Conservation (phyloP, 53 echinoderm and acorn worm species). For the Antedon mediterranea region DNA sequence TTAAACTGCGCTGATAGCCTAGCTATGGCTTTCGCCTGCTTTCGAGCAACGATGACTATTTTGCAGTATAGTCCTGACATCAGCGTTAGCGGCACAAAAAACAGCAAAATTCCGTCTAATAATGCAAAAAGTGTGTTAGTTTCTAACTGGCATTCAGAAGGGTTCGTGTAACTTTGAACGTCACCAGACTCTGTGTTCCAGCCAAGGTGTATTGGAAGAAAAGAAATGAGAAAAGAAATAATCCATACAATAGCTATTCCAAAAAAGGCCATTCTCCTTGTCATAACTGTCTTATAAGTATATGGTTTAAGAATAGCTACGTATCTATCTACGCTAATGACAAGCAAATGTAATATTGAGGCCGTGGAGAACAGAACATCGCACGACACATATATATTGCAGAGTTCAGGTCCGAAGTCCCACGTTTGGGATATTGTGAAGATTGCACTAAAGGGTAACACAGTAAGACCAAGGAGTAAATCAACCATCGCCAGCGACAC, state of each 20-base stretch:
- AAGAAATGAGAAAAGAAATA: conserved; percentile 55
- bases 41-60: conserved; percentile 52
- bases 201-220: conserved; percentile 65
- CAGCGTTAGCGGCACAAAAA: conserved; percentile 54
- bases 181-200: conserved; percentile 52
- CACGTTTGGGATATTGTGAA: conserved; percentile 23
- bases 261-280: conserved; percentile 26
- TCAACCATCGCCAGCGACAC: conserved; percentile 73
- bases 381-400: conserved; percentile 79
- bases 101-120: conserved; percentile 65
- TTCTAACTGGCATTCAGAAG: conserved; percentile 24
- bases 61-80: conserved; percentile 60
- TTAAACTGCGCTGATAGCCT: conserved; percentile 32
- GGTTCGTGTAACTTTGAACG: conserved; percentile 49
- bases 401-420: conserved; percentile 47
- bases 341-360: conserved; percentile 70
- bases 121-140: conserved; percentile 42
- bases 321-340: conserved; percentile 69
- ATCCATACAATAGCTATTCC: conserved; percentile 51
- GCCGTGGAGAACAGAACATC: conserved; percentile 85
- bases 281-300: conserved; percentile 61
- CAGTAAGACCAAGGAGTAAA: conserved; percentile 56
- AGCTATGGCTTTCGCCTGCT: conserved; percentile 64
- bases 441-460: conserved; percentile 72
- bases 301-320: conserved; percentile 73